phyloP scores from a whole-genome alignment of 2,113 vertebrate species.

The Atherinomorus stipes region DNA sequence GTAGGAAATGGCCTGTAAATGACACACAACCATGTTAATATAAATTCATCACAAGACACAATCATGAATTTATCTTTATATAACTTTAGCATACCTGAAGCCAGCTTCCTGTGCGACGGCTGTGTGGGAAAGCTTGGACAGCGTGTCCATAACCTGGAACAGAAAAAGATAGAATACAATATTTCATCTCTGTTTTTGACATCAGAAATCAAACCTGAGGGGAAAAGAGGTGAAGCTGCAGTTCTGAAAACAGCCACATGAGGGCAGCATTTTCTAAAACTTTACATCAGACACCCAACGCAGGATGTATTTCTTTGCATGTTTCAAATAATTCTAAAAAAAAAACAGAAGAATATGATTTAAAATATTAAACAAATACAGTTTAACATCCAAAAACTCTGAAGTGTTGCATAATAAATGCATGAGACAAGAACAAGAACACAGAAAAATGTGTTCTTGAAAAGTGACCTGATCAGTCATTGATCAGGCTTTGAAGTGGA shows the following conservation, averaged over 20 bases:
- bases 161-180: conserved; percentile 15
- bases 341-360: background rate
- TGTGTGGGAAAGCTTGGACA: conserved; percentile 93
- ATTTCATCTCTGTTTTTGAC: background rate
- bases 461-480: conserved; percentile 22
- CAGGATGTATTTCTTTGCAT: background rate
- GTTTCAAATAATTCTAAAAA: background rate
- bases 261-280: conserved; percentile 64
- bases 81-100: conserved; percentile 84
- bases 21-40: background rate
- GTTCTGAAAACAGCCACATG: conserved; percentile 38
- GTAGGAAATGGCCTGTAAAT: conserved; percentile 90
- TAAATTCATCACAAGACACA: background rate
- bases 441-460: background rate
- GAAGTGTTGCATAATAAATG: too few relatives aligned
- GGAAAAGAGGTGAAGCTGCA: conserved; percentile 6
- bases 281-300: background rate
- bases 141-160: conserved; percentile 93
- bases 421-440: background rate
- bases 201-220: background rate
- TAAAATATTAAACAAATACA: background rate
- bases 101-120: conserved; percentile 86
- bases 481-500: conserved; percentile 34
- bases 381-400: background rate
- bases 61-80: too few relatives aligned